Conservation (phyloP, 2,113 vertebrate genomes). For the Crypturellus undulatus region DNA sequence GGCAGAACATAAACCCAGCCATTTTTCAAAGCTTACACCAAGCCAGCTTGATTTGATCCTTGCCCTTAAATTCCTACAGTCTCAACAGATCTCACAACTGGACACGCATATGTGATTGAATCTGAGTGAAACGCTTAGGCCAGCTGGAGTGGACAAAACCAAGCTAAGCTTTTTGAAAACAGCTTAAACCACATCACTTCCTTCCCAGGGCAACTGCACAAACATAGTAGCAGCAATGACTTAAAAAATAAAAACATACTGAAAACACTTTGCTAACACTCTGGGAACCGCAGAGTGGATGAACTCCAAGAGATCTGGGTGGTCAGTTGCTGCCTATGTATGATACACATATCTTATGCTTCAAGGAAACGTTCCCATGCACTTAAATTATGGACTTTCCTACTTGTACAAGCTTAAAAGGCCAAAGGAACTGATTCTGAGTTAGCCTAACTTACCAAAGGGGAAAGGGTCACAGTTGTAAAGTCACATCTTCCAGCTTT, state of each 20-base stretch:
- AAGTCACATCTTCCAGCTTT: neutral
- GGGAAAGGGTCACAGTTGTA: neutral
- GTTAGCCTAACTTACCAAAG: neutral
- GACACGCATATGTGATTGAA: neutral
- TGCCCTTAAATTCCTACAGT: neutral
- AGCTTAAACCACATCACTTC: neutral
- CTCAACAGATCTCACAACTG: neutral
- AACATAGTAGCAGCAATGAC: neutral
- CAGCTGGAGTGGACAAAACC: conserved; percentile 8
- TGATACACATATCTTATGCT: neutral
- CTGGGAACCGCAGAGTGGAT: neutral
- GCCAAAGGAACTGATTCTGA: neutral
- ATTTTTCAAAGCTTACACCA: neutral
- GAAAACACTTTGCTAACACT: neutral
- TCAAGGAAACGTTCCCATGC: neutral
- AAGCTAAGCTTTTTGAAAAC: neutral
- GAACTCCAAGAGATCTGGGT: neutral
- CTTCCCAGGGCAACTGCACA: neutral
- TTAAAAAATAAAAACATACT: neutral
- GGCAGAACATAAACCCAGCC: neutral
- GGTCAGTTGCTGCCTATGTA: neutral
- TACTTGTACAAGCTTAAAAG: neutral
- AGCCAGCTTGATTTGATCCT: neutral
- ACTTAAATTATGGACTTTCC: neutral
- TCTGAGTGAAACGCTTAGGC: neutral